These are phyloP conservation scores for Cremastinae sp. DNA, from an alignment of 2,888 invertebrate species.

Conservation along the genomic window DNA sequence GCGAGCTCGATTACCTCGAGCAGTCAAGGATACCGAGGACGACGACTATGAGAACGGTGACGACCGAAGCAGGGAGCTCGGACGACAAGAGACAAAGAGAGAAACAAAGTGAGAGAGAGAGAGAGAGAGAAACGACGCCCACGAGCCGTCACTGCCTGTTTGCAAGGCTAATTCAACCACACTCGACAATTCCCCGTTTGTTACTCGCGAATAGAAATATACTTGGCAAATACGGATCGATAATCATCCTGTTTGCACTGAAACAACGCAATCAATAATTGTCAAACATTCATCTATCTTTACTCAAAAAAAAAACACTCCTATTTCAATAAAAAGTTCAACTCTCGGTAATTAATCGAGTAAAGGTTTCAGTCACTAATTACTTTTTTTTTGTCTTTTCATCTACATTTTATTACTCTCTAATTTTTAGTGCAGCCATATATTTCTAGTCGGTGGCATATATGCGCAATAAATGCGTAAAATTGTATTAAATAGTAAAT, in stretches of 20 bases:
- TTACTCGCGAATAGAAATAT: constrained; percentile 31
- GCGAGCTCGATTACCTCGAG: constrained; percentile 78
- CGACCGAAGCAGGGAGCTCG: constrained; percentile 13
- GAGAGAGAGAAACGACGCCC: constrained; percentile 50
- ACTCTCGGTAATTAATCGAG: too few relatives aligned
- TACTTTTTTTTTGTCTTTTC: too few relatives aligned
- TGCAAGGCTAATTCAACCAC: constrained; percentile 63
- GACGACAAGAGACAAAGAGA: constrained; percentile 17
- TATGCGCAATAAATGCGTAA: too few relatives aligned
- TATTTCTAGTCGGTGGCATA: too few relatives aligned
- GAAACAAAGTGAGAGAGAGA: constrained; percentile 21
- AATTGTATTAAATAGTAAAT: too few relatives aligned
- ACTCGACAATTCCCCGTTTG: constrained; percentile 53
- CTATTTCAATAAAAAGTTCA: too few relatives aligned
- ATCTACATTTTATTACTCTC: too few relatives aligned
- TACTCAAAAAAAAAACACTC: too few relatives aligned
- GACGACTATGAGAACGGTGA: constrained; percentile 65
- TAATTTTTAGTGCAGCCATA: too few relatives aligned
- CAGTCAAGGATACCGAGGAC: constrained; percentile 74
- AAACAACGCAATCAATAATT: background rate
- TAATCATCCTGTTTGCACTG: constrained; percentile 5
- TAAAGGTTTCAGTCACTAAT: too few relatives aligned
- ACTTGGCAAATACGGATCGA: constrained; percentile 16
- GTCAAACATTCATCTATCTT: too few relatives aligned
- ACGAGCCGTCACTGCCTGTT: constrained; percentile 60